Evolutionary conservation across 2,888 invertebrate species (phyloP), one percentile per base, ranked within the genome.

Genomic region (Coecobrya sp.): DNA sequence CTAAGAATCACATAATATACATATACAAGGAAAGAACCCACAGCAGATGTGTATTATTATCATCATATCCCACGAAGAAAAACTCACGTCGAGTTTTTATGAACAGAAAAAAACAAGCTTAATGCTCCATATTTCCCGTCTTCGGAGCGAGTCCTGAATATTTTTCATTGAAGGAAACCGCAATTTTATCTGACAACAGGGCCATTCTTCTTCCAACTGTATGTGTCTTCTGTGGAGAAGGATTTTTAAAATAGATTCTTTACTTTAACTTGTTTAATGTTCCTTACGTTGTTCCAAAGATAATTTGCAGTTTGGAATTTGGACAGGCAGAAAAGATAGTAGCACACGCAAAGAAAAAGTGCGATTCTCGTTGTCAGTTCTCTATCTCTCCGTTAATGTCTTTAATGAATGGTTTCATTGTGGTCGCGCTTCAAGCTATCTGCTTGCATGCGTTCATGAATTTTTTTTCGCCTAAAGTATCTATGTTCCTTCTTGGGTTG

Each of bases 171-270:
- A 49, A 49, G 42, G 22, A 84, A 73, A 42, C 89, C 84, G 84
- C 89, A 89, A 84, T 89, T 89, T 89, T 89, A 89, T 89, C 89
- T 81, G 89, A 84, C 89, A 89, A 89, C 84, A 59, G 42, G 84
- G 73, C 73, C 73, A 89, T 89, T 84, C 84, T 55, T 89, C 79
- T 89, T 84, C 19, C 55, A 36, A 59, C 19, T 36, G 89, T 84
- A 45, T 81, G 81, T 81, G 19, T 62, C 30, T 36, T 76, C 27
- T 22, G 4, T 25, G 62, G 25, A 30, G 49, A 19, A 55, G 55
- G 25, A 49, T 27, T 86, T 86, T 70, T 86, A 52, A 86, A 86
- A 86, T 86, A 68, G 86, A 86, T 86, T 86, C 27, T 45, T n/a
- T 45, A 65, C 84, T 55, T 25, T 49, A 49, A 13, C 49, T 82